A percentile compares a stretch with the other conserved stretches of the same genome.
Conservation (phyloP, 2,113 vertebrate genomes). For the Procapra przewalskii region DNA sequence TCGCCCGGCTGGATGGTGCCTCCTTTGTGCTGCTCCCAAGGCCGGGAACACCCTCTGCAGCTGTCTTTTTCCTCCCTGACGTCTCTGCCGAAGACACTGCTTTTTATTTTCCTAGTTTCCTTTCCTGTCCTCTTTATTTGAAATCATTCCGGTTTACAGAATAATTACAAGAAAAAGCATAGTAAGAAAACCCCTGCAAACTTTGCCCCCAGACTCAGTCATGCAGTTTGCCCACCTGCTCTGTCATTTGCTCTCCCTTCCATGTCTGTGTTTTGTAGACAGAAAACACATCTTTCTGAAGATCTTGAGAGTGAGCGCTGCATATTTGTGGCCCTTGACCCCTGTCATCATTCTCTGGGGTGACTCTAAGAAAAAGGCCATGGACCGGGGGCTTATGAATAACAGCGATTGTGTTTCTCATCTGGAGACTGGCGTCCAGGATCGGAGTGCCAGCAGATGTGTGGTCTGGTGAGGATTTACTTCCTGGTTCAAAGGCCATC, state of each 20-base stretch:
- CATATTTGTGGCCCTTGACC: neutral
- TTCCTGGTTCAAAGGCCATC: neutral
- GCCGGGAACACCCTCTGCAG: neutral
- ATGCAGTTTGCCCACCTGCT: neutral
- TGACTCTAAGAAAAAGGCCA: neutral
- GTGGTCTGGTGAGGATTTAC: neutral
- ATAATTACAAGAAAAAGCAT: neutral
- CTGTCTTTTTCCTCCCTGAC: neutral
- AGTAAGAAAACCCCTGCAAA: neutral
- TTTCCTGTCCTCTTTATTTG: neutral
- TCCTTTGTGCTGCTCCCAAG: neutral
- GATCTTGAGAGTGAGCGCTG: neutral
- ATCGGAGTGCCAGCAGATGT: neutral
- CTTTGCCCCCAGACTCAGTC: neutral
- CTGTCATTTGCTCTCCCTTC: neutral
- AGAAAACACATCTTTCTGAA: neutral
- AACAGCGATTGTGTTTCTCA: neutral
- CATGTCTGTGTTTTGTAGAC: neutral
- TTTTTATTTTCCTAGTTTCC: neutral
- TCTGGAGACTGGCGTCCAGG: neutral
- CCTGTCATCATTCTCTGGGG: neutral
- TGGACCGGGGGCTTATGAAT: neutral
- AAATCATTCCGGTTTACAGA: neutral
- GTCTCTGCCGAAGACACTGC: neutral
- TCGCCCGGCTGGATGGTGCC: rapidly evolving